A percentile compares a stretch with the other conserved stretches of the same genome.
These are phyloP conservation scores for Epistrophella euchroma DNA, from an alignment of 2,888 invertebrate species.

Conservation along the genomic window DNA sequence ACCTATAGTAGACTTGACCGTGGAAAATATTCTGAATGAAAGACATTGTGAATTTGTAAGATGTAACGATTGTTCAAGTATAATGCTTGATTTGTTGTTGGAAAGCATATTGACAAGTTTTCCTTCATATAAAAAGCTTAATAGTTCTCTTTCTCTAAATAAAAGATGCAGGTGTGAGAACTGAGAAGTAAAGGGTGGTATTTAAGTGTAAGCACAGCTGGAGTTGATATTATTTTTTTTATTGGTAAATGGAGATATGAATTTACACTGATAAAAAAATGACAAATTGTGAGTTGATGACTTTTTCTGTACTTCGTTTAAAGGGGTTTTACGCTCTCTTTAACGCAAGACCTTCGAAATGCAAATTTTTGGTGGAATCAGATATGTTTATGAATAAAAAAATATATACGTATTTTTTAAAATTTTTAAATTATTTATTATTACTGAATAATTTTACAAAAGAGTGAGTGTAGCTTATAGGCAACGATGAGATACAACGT, in stretches of 20 bases:
- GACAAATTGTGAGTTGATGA: not conserved
- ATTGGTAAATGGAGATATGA: not conserved
- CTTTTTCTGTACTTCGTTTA: not conserved
- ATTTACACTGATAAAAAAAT: slow-evolving; percentile 8
- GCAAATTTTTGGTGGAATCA: no score
- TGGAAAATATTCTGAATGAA: slow-evolving; percentile 74
- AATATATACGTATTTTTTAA: no score
- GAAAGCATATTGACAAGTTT: slow-evolving; percentile 66
- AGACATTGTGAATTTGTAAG: slow-evolving; percentile 44
- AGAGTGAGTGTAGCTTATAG: no score
- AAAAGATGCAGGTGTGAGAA: slow-evolving; percentile 18
- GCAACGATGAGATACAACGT: no score
- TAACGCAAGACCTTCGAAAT: no score
- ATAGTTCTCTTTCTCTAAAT: slow-evolving; percentile 24
- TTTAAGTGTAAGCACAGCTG: slow-evolving; percentile 40
- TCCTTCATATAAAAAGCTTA: slow-evolving; percentile 47
- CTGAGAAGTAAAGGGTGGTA: slow-evolving; percentile 18
- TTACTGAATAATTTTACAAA: no score
- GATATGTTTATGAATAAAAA: no score
- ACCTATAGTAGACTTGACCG: slow-evolving; percentile 71
- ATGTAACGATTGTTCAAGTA: slow-evolving; percentile 61
- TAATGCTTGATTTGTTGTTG: slow-evolving; percentile 55
- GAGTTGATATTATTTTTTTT: not conserved
- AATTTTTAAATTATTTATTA: no score
- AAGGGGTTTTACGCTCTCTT: no score